Conservation (phyloP, 2,888 invertebrate genomes). For the Mimas tiliae region DNA sequence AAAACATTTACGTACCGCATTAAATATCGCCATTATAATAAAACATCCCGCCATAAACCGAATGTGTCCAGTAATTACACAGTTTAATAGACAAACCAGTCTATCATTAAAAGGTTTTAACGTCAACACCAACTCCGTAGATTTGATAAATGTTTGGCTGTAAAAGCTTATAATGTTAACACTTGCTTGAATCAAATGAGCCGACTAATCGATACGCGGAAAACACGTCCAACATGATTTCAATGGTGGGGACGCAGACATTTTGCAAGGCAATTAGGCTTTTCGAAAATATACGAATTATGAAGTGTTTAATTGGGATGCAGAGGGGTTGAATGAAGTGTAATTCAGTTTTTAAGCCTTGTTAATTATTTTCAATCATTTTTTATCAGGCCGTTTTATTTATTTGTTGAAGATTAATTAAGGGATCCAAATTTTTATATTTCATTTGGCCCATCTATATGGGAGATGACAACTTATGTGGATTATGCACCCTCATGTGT, state of each 20-base stretch:
- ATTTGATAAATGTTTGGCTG: constrained; percentile 42
- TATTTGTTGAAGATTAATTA: neutral
- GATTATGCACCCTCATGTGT: too few relatives aligned
- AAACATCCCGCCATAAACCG: constrained; percentile 35
- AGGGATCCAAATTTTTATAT: too few relatives aligned
- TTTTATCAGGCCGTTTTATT: neutral
- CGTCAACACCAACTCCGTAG: constrained; percentile 33
- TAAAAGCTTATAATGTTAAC: constrained; percentile 48
- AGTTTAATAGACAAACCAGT: constrained; percentile 37
- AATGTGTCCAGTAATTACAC: constrained; percentile 36
- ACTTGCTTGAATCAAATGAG: constrained; percentile 18
- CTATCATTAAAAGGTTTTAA: constrained; percentile 33
- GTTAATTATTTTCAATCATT: neutral
- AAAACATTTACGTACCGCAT: constrained; percentile 4
- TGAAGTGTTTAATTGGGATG: neutral
- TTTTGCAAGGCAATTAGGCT: constrained; percentile 5
- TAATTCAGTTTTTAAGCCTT: neutral
- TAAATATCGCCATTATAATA: constrained; percentile 5
- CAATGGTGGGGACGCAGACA: neutral
- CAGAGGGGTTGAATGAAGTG: neutral
- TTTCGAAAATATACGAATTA: constrained; percentile 4
- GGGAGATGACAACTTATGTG: too few relatives aligned
- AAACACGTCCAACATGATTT: neutral
- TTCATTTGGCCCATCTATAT: too few relatives aligned
- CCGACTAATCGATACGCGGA: constrained; percentile 22